These are phyloP conservation scores for Panthera uncia DNA, from an alignment of 2,113 vertebrate genomes.

Conservation along the genomic window DNA sequence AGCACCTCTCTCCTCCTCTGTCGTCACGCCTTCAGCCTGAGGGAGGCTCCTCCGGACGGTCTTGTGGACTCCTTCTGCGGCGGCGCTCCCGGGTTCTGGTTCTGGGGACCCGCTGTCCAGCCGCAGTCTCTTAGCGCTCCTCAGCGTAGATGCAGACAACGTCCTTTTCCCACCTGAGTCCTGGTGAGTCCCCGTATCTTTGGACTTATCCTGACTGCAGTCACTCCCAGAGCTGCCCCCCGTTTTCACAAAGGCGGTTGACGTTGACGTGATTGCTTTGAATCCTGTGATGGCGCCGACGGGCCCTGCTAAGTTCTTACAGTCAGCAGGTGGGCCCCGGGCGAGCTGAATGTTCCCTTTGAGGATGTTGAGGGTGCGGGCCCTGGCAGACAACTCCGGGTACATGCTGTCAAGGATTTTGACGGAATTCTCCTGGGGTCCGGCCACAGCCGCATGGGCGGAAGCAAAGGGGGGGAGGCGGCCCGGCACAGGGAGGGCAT, in stretches of 20 bases:
- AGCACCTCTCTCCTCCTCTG: slow-evolving; percentile 22
- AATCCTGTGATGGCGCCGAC: slow-evolving; percentile 87
- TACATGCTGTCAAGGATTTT: slow-evolving; percentile 97
- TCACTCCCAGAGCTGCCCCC: slow-evolving; percentile 75
- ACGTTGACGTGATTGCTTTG: slow-evolving; percentile 89
- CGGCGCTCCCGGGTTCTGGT: not conserved
- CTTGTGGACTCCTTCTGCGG: not conserved
- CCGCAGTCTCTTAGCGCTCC: slow-evolving; percentile 89
- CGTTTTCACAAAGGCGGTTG: slow-evolving; percentile 95
- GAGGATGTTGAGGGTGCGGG: slow-evolving; percentile 94
- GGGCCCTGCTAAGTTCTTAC: slow-evolving; percentile 70
- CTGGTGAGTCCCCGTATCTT: slow-evolving; percentile 18
- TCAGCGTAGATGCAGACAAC: slow-evolving; percentile 54
- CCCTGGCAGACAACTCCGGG: slow-evolving; percentile 94
- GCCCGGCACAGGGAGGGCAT: slow-evolving; percentile 95
- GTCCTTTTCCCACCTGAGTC: slow-evolving; percentile 83
- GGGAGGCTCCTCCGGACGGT: not conserved
- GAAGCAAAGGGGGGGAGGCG: slow-evolving; percentile 88
- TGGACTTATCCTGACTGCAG: slow-evolving; percentile 51
- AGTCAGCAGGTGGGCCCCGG: slow-evolving; percentile 79
- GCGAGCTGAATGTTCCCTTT: slow-evolving; percentile 91
- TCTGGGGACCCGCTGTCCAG: slow-evolving; percentile 84
- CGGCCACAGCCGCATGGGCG: slow-evolving; percentile 72
- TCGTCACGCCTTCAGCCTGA: accelerated
- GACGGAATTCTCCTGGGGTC: slow-evolving; percentile 93